These are phyloP conservation scores for Xyrichtys novacula DNA, from an alignment of 2,797 vertebrate species.

Conservation along the genomic window DNA sequence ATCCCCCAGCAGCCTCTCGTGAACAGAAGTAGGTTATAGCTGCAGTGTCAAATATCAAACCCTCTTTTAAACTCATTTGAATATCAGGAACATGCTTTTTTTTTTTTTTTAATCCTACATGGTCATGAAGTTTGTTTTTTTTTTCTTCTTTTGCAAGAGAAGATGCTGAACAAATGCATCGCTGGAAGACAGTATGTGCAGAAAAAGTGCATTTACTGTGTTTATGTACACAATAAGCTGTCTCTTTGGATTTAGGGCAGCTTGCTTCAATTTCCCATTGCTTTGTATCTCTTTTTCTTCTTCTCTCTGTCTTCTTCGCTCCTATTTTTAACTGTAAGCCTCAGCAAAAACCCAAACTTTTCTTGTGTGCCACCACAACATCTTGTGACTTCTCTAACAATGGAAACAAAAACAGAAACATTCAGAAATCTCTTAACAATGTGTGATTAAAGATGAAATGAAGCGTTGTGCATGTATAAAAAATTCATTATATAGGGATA, in stretches of 20 bases:
- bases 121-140: too few relatives aligned
- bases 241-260: slow-evolving; percentile 6
- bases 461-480: too few relatives aligned
- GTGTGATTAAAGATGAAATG: neutral
- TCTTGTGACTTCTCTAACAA: neutral
- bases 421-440: neutral
- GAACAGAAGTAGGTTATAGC: slow-evolving; percentile 54
- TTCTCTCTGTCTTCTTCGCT: neutral
- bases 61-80: slow-evolving; percentile 36
- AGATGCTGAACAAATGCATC: neutral
- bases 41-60: slow-evolving; percentile 58
- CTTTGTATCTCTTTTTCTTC: neutral
- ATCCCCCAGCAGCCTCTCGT: slow-evolving; percentile 50
- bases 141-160: neutral
- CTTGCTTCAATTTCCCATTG: neutral
- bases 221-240: slow-evolving; percentile 9
- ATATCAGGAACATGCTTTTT: slow-evolving; percentile 31
- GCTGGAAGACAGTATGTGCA: too few relatives aligned
- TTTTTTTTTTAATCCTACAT: too few relatives aligned
- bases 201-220: neutral
- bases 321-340: slow-evolving; percentile 9
- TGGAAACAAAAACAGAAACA: neutral
- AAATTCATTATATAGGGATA: too few relatives aligned
- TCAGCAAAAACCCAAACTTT: neutral
- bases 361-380: slow-evolving; percentile 1